Base-by-base conservation (phyloP, 2,888 invertebrate genomes). In the Coelopa pilipes region DNA sequence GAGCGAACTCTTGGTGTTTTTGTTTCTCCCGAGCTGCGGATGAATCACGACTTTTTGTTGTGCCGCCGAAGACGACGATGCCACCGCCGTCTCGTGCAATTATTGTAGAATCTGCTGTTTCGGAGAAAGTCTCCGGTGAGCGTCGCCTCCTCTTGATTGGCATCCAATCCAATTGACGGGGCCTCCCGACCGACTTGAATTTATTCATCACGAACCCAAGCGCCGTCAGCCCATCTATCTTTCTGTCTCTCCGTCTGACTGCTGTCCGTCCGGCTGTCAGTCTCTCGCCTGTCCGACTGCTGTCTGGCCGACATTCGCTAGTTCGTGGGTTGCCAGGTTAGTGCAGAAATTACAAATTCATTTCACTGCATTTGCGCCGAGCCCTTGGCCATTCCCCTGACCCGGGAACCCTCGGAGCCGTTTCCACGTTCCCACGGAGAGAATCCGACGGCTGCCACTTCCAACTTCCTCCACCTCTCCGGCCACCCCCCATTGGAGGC, bases 141-240 rank as follows among this genome's bases (percentile, higher is more conserved):
- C 21, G 59, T 50, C n/a, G 59, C 46, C 47, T 1, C 47, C 15
- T 19, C 17, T 47, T 19, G 17, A 47, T 66, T 66, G 21, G n/a
- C 34, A 10, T 15, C 17, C 63, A 66, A 21, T 15, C 49, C 12
- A 49, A 49, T 66, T 66, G 46, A 34, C 34, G 34, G 7, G 34
- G 34, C 19, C 17, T 17, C n/a, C 15, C 17, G 17, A 66, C 10
- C 45, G 45, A 45, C 65, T 7, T 47, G 65, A 5, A 47, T 13
- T 47, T 49, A 17, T 21, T 49, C 15, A 62, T 47, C 65, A 65
- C 65, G 47, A 65, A 17, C 19, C 19, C 34, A 55, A 45, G 55
- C 45, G 19, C 67, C 50, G 49, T 50, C 70, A 17, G 62, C 62
- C 17, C 47, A 50, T 19, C 55, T 68, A 57, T 69, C 71, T 72